Conservation (phyloP, 2,797 vertebrate species). For the Sebastes taczanowskii region DNA sequence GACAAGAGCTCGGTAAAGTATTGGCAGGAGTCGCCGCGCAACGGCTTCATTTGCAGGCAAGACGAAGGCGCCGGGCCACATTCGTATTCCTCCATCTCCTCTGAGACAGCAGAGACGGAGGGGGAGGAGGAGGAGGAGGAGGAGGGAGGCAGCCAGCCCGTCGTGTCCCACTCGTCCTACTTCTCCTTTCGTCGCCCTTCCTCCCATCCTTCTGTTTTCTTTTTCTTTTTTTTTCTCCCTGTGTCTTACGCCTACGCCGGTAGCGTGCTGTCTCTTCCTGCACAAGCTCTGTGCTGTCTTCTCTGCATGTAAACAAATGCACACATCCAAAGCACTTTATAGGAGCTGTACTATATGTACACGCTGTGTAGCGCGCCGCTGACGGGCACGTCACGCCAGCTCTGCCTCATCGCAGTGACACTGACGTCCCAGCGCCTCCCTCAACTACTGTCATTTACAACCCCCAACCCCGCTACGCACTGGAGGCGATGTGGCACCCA, state of each 20-base stretch:
- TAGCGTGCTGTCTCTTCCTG: slow-evolving; percentile 20
- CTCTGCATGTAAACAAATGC: slow-evolving; percentile 48
- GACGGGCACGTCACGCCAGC: slow-evolving; percentile 46
- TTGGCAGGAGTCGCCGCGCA: not conserved
- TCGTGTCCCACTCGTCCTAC: slow-evolving; percentile 55
- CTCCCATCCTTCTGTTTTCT: slow-evolving; percentile 23
- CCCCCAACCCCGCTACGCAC: not conserved
- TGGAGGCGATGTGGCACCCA: slow-evolving; percentile 15
- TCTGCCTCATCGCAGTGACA: slow-evolving; percentile 49
- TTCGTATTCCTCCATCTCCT: slow-evolving; percentile 36
- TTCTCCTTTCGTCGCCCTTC: slow-evolving; percentile 38
- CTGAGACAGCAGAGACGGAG: slow-evolving; percentile 29
- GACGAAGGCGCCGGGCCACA: not conserved
- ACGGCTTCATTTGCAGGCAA: slow-evolving; percentile 28
- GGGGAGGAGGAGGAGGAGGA: not conserved
- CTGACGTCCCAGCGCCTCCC: slow-evolving; percentile 40
- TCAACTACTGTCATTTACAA: slow-evolving; percentile 29
- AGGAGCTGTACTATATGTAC: not conserved
- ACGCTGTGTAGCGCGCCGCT: slow-evolving; percentile 1
- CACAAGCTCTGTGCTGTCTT: slow-evolving; percentile 17
- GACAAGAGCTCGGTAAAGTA: slow-evolving; percentile 6
- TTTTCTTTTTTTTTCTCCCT: not conserved
- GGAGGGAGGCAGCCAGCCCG: slow-evolving; percentile 35
- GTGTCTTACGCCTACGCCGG: slow-evolving; percentile 28
- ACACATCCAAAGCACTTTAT: slow-evolving; percentile 39